phyloP scores from a whole-genome alignment of 1,140 invertebrate species.

The Drosophila murphyi region DNA sequence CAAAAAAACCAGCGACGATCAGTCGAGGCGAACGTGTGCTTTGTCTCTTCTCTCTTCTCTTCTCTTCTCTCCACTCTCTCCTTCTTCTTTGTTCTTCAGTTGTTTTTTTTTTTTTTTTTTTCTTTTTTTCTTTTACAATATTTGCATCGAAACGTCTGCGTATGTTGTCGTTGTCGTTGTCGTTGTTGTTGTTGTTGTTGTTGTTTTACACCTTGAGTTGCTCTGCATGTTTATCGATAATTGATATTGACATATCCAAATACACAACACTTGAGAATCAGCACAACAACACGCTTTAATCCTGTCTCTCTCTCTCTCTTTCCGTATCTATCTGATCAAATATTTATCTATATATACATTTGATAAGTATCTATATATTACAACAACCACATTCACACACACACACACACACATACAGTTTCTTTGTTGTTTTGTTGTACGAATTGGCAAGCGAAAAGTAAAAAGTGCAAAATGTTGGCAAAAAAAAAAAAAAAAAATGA shows the following conservation, averaged over 20 bases:
- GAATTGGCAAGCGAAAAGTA: slow-evolving; percentile 47
- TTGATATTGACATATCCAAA: slow-evolving; percentile 23
- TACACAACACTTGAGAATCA: slow-evolving; percentile 37
- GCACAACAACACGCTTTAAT: slow-evolving; percentile 24
- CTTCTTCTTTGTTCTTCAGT: background rate
- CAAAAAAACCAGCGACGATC: slow-evolving; percentile 4
- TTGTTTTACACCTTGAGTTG: slow-evolving; percentile 42
- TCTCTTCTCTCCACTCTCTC: background rate
- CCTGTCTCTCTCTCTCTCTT: slow-evolving; percentile 12
- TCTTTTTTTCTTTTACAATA: slow-evolving; percentile 16
- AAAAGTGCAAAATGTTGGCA: slow-evolving; percentile 51
- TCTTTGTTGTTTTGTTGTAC: slow-evolving; percentile 60
- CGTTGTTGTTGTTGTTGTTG: slow-evolving; percentile 35
- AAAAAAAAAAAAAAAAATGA: slow-evolving; percentile 29
- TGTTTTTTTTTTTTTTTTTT: background rate
- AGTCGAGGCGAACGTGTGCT: background rate
- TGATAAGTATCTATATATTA: slow-evolving; percentile 18
- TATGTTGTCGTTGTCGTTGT: slow-evolving; percentile 52
- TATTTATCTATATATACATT: slow-evolving; percentile 23
- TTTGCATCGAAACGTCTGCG: slow-evolving; percentile 30
- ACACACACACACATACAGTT: slow-evolving; percentile 29
- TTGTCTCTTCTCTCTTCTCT: background rate
- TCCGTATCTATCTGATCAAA: slow-evolving; percentile 9
- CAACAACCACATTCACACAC: slow-evolving; percentile 28
- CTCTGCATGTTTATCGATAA: slow-evolving; percentile 72